These are phyloP conservation scores for Scelioninae gen. 1 DNA, from an alignment of 2,888 invertebrate genomes.

Conservation along the genomic window DNA sequence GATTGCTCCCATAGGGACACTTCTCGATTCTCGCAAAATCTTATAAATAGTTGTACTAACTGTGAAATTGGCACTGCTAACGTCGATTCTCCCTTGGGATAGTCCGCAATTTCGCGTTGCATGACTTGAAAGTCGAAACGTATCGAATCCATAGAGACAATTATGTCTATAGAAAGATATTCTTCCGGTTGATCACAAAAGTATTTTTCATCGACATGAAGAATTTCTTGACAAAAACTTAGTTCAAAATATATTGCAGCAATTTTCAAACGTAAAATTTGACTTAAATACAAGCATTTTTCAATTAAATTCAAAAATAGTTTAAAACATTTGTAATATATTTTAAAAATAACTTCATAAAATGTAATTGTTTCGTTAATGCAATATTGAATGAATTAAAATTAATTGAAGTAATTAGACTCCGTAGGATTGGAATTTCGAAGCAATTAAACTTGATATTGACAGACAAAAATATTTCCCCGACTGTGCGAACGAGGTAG, in stretches of 20 bases:
- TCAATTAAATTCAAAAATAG: no score
- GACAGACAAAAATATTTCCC: no score
- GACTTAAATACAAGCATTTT: no score
- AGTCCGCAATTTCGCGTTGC: conserved; percentile 59
- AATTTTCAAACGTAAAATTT: no score
- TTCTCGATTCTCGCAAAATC: conserved; percentile 72
- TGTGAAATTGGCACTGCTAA: conserved; percentile 74
- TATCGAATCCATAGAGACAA: conserved; percentile 40
- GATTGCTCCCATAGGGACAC: conserved; percentile 74
- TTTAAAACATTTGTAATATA: no score
- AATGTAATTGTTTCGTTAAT: no score
- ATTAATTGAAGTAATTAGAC: no score
- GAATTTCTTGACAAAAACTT: neutral
- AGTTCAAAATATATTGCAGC: neutral
- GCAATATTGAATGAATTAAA: no score
- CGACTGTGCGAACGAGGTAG: no score
- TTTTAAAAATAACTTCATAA: no score
- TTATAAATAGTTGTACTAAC: conserved; percentile 73
- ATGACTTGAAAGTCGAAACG: conserved; percentile 63
- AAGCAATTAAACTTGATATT: no score
- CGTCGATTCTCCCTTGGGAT: conserved; percentile 62
- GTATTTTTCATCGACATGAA: conserved; percentile 7
- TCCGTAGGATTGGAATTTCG: no score
- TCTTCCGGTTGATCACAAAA: conserved; percentile 34
- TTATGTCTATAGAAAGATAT: conserved; percentile 31